Evolutionary conservation across 2,797 vertebrate genomes (phyloP).

Genomic region (Chelon auratus): DNA sequence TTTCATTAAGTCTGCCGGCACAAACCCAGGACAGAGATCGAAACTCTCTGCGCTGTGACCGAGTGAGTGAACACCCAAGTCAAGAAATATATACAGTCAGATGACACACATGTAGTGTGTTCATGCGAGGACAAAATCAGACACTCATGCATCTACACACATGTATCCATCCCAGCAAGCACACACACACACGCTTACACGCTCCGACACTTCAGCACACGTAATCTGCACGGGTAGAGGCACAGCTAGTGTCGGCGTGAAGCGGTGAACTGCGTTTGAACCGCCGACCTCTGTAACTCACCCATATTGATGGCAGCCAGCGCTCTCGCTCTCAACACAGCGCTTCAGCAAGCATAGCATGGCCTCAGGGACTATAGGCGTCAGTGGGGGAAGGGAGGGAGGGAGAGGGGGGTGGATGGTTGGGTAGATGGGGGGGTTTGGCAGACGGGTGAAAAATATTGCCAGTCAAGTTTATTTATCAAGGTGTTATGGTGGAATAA

Average conservation of each 20-base stretch:
- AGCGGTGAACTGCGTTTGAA: conserved; percentile 85
- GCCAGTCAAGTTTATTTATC: conserved; percentile 51
- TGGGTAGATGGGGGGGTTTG: background rate
- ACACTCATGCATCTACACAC: conserved; percentile 19
- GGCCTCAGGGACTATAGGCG: conserved; percentile 69
- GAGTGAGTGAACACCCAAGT: conserved; percentile 45
- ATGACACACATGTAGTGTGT: conserved; percentile 35
- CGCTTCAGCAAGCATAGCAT: conserved; percentile 74
- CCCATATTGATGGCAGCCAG: conserved; percentile 83
- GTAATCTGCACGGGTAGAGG: conserved; percentile 34
- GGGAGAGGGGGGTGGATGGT: background rate
- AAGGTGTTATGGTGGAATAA: conserved; percentile 51
- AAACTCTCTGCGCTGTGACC: conserved; percentile 38
- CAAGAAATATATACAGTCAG: conserved; percentile 4
- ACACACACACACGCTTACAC: conserved; percentile 25
- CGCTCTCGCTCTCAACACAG: conserved; percentile 65
- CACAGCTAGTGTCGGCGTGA: conserved; percentile 52
- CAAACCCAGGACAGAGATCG: conserved; percentile 59
- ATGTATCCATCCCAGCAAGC: conserved; percentile 3
- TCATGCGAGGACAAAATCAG: background rate
- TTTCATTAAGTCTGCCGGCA: conserved; percentile 65
- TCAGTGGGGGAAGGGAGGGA: conserved; percentile 29
- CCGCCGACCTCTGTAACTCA: conserved; percentile 85
- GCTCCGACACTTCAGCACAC: conserved; percentile 35
- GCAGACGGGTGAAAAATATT: conserved; percentile 26